These are phyloP conservation scores for Sapayoa aenigma DNA, from an alignment of 2,113 vertebrate genomes.

Conservation along the genomic window DNA sequence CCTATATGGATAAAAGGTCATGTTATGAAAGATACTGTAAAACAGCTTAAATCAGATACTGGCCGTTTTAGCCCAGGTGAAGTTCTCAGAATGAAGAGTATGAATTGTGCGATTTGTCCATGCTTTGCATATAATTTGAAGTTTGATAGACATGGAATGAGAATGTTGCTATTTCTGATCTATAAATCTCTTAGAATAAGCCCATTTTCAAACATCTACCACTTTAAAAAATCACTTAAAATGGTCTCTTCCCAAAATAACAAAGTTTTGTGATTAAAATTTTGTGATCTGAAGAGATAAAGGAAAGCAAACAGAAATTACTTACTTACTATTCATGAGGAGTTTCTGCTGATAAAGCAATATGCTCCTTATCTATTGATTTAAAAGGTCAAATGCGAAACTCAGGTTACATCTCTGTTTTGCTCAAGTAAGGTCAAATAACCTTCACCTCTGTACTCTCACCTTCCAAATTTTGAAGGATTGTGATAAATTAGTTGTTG, in stretches of 20 bases:
- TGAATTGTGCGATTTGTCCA: neutral
- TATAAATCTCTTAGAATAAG: neutral
- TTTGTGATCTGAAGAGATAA: neutral
- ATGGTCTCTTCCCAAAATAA: neutral
- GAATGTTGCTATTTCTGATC: neutral
- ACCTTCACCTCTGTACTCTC: conserved; percentile 16
- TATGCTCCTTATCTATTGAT: neutral
- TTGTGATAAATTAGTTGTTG: conserved; percentile 39
- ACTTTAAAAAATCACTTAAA: neutral
- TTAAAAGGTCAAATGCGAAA: conserved; percentile 31
- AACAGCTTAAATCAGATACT: neutral
- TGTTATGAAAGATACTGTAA: neutral
- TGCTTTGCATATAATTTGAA: neutral
- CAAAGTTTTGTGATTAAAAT: neutral
- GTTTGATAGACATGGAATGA: neutral
- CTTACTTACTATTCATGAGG: neutral
- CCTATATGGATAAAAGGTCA: neutral
- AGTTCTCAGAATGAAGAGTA: neutral
- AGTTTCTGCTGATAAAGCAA: conserved; percentile 4
- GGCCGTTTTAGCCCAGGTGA: neutral
- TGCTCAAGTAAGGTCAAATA: conserved; percentile 41
- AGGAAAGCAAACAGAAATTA: neutral
- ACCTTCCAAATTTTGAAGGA: neutral
- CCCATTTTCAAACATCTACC: neutral
- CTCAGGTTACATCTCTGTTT: conserved; percentile 37